Evolutionary conservation across 2,113 vertebrate genomes (phyloP), one percentile per base, ranked within the genome.

Genomic region (Sialia sialis): DNA sequence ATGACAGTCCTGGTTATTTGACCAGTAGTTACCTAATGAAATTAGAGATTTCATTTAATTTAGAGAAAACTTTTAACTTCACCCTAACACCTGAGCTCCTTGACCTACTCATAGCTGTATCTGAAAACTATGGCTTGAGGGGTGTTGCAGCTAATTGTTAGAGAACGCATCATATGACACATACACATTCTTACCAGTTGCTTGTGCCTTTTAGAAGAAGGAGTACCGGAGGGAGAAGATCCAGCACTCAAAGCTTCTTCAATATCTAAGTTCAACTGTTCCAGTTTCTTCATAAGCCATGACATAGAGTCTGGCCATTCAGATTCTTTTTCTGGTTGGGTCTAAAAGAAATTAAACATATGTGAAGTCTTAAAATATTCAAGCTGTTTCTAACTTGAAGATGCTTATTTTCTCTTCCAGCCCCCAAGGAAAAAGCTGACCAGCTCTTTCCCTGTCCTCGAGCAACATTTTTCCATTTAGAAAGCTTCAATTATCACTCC

Each of bases 271-370:
- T 98, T 97, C 77, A 99, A 97, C 82, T 97, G 97, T 93, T 99
- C 98, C 81, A 99, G 98, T 83, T 98, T 98, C 96, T 96, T 98
- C 98, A 99, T 98, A 83, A 99, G 97, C 89, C 97, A 98, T 49
- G 72, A 98, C 98, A 99, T 98, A 54, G 98, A 99, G 72, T 98
- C 97, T n/a, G 98, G 98, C 98, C 98, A 98, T n/a, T 97, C 97
- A 86, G 97, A 95, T 72, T 72, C 84, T 91, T 92, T 93, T 92
- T 93, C 93, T 84, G 85, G 51, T 62, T 89, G 90, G 23, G 23
- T 93, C 94, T 97, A 93, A 44, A 96, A 95, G 38, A 94, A 93
- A 96, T 59, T n/a, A 87, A 94, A 94, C 36, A 79, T 16, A 78
- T 0, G 1, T 46, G 25, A 96, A 93, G 46, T 59, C 67, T 84